A percentile compares a stretch with the other conserved stretches of the same genome.
phyloP scores from a whole-genome alignment of 1,140 invertebrate genomes.

The Whitmania pigra region DNA sequence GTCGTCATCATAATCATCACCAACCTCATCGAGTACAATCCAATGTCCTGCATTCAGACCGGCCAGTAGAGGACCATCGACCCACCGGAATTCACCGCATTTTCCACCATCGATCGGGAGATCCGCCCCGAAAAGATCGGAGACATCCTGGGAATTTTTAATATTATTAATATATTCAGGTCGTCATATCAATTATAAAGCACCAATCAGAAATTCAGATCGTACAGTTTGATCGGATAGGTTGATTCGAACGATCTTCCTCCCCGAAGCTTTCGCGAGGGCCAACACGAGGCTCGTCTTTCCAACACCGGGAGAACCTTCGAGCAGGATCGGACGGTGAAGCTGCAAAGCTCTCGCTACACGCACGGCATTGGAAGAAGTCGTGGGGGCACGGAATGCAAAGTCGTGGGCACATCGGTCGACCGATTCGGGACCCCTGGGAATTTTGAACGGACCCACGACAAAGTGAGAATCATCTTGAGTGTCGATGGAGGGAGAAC shows the following conservation, averaged over 20 bases:
- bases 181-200: too few relatives aligned
- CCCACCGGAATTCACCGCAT: constrained; percentile 75
- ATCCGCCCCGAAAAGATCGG: constrained; percentile 94
- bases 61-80: constrained; percentile 83
- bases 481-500: neutral
- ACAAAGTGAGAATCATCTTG: neutral
- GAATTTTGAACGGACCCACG: constrained; percentile 12
- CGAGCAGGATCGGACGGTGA: constrained; percentile 71
- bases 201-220: neutral
- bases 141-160: constrained; percentile 82
- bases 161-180: too few relatives aligned
- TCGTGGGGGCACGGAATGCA: constrained; percentile 56
- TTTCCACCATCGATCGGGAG: constrained; percentile 72
- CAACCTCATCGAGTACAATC: constrained; percentile 84
- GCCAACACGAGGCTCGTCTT: constrained; percentile 89
- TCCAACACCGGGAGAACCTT: constrained; percentile 94
- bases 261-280: constrained; percentile 69
- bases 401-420: neutral
- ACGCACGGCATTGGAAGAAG: constrained; percentile 65
- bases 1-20: constrained; percentile 33
- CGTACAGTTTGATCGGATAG: constrained; percentile 91
- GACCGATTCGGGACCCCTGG: neutral
- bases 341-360: constrained; percentile 76
- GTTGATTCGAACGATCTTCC: constrained; percentile 78
- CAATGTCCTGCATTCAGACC: constrained; percentile 84